Evolutionary conservation across 2,888 invertebrate genomes (phyloP), one percentile per base, ranked within the genome.

Genomic region (Polydrusus cervinus): DNA sequence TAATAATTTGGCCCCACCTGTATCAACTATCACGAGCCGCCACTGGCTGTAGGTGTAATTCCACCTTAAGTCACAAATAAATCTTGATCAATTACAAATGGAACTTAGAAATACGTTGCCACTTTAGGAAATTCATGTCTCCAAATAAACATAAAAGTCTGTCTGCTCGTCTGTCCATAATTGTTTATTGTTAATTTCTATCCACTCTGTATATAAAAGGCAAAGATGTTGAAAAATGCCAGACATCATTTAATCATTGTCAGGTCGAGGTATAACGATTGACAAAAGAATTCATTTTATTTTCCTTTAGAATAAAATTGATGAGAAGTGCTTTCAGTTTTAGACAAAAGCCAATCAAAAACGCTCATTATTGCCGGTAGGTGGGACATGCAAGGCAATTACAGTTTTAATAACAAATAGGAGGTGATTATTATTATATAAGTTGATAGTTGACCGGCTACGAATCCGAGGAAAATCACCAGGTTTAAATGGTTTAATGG

Each of bases 301-400:
- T 75, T 74, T 75, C 75, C 68, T 74, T 77, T 68, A 43, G 64
- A 71, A 77, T 71, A 77, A 75, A 78, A 78, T 78, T 78, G 78
- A 78, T 78, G 78, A 78, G 75, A 67, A 66, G 69, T 68, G 75
- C 75, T 75, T 77, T 77, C 69, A 68, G 71, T 72, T 75, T 75
- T 73, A 75, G 78, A 78, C 78, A 78, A 78, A 78, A 78, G 78
- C 78, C 78, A 78, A 78, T 78, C 78, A 78, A 71, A 77, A 77
- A 75, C 77, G 77, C 66, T 77, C 77, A 77, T 77, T 77, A 77
- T 67, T 68, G 64, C 38, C 72, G 72, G 77, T 77, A 71, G 77
- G 77, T 71, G 77, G 77, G 72, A 77, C 77, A 69, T 65, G 51
- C 68, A 60, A 45, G 55, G 72, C 71, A 74, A 75, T 77, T 77